Percentiles rank a stretch among this genome's conserved stretches.
phyloP scores from a whole-genome alignment of 2,888 invertebrate species.

The Melieria omissa region DNA sequence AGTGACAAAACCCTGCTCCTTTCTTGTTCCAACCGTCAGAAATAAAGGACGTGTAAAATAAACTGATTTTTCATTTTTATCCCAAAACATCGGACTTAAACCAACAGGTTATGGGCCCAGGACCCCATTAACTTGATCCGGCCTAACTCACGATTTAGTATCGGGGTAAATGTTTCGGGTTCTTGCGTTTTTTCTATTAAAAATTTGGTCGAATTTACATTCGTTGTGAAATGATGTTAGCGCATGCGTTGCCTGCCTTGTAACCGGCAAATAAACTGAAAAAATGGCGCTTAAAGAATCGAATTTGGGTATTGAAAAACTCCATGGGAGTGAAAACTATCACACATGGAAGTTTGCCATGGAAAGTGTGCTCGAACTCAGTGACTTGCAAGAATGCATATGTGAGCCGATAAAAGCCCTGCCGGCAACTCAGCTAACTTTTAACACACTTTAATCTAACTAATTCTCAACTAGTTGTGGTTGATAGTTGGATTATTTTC shows the following conservation, averaged over 20 bases:
- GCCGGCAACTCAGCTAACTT: too few species aligned
- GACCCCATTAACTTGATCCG: neutral
- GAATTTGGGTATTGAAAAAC: slow-evolving; percentile 28
- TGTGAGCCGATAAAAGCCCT: slow-evolving; percentile 20
- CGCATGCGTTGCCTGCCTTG: neutral
- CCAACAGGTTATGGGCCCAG: neutral
- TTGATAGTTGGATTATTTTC: too few species aligned
- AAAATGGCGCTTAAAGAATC: too few species aligned
- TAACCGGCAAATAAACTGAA: neutral
- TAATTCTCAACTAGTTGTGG: too few species aligned
- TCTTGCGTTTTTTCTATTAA: neutral
- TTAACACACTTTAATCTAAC: too few species aligned
- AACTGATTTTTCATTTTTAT: too few species aligned
- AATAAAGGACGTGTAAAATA: too few species aligned
- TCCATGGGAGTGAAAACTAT: slow-evolving; percentile 27
- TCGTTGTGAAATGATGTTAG: slow-evolving; percentile 11
- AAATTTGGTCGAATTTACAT: slow-evolving; percentile 7
- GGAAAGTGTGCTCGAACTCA: slow-evolving; percentile 24
- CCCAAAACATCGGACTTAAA: too few species aligned
- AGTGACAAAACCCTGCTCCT: too few species aligned
- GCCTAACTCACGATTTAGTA: neutral
- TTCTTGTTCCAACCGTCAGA: too few species aligned
- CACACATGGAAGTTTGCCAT: slow-evolving; percentile 33
- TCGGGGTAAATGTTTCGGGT: neutral
- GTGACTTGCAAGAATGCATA: slow-evolving; percentile 19